Base-by-base conservation (phyloP, 2,113 vertebrate genomes). In the Gallinago media region DNA sequence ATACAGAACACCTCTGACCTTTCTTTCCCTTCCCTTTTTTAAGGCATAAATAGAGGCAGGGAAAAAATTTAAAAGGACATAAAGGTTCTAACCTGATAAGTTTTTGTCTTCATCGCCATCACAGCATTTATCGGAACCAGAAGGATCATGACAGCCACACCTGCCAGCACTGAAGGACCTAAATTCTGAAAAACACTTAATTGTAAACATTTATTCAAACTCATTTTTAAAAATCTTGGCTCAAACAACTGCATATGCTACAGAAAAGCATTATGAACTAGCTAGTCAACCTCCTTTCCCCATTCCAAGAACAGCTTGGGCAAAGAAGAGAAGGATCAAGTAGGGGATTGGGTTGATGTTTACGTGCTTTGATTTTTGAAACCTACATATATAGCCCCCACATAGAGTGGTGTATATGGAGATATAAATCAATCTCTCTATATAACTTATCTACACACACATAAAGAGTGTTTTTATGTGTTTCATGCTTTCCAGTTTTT, bases 71-170 rank as follows among this genome's bases (percentile, higher is more conserved):
- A 26, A 22, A 72, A 62, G 12, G 3, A 25, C 38, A 49, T 0
- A 49, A n/a, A 67, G 34, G 16, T 75, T 72, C 94, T 68, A 84
- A 99, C 99, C 99, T 99, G 99, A 58, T 99, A 99, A 18, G 98
- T 98, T 98, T 99, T 99, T n/a, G 99, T 99, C 97, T 99, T 99
- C 99, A 99, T 98, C 62, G 99, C 99, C 63, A 99, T 99, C 68
- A 99, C 98, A 1, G 98, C 99, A 1, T 99, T 99, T 72, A 99
- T 7, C 0, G 99, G 99, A 78, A 99, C 99, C 98, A 99, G 98
- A 29, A 99, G 97, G 47, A 99, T 52, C 99, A 99, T 99, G 70
- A 99, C 99, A 4, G 98, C 99, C 85, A 99, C 98, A 6, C 99
- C 99, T 2, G 99, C 99, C 84, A 99, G 94, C 56, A 99, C 98